A percentile compares a stretch with the other conserved stretches of the same genome.
These are phyloP conservation scores for Hoplostethus mediterraneus DNA, from an alignment of 2,797 vertebrate species.

Conservation along the genomic window DNA sequence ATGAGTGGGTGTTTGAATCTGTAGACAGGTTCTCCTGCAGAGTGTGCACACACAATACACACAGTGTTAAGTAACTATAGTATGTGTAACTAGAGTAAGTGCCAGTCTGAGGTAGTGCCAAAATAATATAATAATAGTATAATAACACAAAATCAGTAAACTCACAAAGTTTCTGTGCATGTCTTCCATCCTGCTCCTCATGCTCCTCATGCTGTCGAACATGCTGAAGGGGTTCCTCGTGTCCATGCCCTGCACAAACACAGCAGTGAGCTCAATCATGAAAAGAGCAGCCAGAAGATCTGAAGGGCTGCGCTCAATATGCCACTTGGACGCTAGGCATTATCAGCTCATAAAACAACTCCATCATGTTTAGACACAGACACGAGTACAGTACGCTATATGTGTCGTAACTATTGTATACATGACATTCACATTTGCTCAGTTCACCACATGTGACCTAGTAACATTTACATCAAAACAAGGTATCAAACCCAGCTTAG, in stretches of 20 bases:
- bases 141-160: constrained; percentile 23
- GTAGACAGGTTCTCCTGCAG: constrained; percentile 85
- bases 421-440: constrained; percentile 31
- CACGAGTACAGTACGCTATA: constrained; percentile 19
- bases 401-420: constrained; percentile 20
- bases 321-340: constrained; percentile 28
- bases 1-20: constrained; percentile 86
- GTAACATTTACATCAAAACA: constrained; percentile 21
- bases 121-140: constrained; percentile 1
- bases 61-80: neutral
- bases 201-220: constrained; percentile 90
- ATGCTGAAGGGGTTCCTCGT: constrained; percentile 83
- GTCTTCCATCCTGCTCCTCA: constrained; percentile 88
- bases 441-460: constrained; percentile 24
- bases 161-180: constrained; percentile 90
- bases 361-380: constrained; percentile 27
- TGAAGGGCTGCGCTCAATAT: neutral
- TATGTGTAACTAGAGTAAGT: neutral
- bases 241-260: constrained; percentile 66
- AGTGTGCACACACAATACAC: constrained; percentile 3
- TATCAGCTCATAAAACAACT: constrained; percentile 54
- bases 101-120: neutral
- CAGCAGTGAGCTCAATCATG: neutral
- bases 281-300: constrained; percentile 17
- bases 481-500: constrained; percentile 9